Evolutionary conservation across 2,797 vertebrate species (phyloP).

Genomic region (Falco rusticolus): DNA sequence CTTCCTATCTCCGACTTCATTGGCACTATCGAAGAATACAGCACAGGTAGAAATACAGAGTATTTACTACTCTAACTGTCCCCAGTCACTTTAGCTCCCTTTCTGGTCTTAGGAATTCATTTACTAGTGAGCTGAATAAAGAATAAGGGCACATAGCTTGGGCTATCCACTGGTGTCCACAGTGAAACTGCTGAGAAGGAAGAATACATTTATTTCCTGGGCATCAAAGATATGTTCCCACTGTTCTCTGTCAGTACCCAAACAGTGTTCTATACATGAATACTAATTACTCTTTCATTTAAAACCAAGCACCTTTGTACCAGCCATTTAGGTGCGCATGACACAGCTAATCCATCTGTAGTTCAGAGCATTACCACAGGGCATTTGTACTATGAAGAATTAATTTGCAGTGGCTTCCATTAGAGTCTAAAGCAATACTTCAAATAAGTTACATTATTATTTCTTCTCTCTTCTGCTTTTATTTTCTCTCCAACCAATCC

Average conservation of each 20-base stretch:
- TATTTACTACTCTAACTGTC: background rate
- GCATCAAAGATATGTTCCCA: background rate
- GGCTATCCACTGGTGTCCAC: background rate
- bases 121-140: background rate
- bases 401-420: slow-evolving; percentile 52
- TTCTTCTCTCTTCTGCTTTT: slow-evolving; percentile 51
- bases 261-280: background rate
- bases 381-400: slow-evolving; percentile 24
- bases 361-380: slow-evolving; percentile 29
- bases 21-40: background rate
- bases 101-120: background rate
- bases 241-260: background rate
- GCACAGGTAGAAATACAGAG: background rate
- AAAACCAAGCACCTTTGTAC: background rate
- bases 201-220: background rate
- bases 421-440: slow-evolving; percentile 63
- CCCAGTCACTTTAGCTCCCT: background rate
- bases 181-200: background rate
- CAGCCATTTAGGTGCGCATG: background rate
- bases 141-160: background rate
- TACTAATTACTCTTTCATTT: background rate
- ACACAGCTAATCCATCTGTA: slow-evolving; percentile 9
- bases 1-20: background rate
- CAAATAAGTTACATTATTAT: slow-evolving; percentile 52
- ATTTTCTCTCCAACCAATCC: slow-evolving; percentile 55